Percentiles rank a stretch among this genome's conserved stretches.
Conservation (phyloP, 1,140 invertebrate genomes). For the Pachypeltis micranthus region DNA sequence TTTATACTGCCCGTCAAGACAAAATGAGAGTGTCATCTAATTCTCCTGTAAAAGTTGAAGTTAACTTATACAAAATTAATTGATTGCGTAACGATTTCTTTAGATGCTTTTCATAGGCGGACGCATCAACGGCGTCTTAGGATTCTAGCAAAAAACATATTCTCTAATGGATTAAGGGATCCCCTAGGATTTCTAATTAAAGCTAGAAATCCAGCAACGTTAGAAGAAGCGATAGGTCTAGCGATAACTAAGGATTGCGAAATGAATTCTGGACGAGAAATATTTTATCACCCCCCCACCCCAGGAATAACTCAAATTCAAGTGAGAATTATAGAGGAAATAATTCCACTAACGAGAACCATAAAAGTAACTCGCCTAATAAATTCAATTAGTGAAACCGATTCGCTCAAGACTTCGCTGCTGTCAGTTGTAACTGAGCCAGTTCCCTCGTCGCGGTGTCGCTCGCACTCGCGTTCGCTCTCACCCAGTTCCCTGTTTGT, state of each 20-base stretch:
- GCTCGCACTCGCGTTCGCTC: too few species aligned
- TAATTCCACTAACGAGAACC: background rate
- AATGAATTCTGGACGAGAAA: background rate
- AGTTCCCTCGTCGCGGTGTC: too few species aligned
- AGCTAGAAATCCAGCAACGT: background rate
- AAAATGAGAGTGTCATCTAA: background rate
- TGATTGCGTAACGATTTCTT: background rate
- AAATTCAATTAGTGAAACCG: too few species aligned
- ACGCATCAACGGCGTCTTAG: background rate
- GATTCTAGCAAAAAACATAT: background rate
- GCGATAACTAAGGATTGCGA: background rate
- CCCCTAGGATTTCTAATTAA: background rate
- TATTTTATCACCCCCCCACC: background rate
- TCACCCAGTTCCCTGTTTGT: too few species aligned
- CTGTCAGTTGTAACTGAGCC: too few species aligned
- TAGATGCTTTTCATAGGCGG: background rate
- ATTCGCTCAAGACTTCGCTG: too few species aligned
- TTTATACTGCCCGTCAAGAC: background rate
- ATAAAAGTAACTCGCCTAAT: background rate
- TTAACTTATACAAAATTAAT: background rate
- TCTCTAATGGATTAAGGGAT: background rate
- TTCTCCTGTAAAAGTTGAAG: background rate
- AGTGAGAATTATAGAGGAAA: background rate
- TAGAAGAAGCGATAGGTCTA: background rate
- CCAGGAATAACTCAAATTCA: background rate